Conservation (phyloP, 2,888 invertebrate genomes). For the Meiosimyza platycephala region DNA sequence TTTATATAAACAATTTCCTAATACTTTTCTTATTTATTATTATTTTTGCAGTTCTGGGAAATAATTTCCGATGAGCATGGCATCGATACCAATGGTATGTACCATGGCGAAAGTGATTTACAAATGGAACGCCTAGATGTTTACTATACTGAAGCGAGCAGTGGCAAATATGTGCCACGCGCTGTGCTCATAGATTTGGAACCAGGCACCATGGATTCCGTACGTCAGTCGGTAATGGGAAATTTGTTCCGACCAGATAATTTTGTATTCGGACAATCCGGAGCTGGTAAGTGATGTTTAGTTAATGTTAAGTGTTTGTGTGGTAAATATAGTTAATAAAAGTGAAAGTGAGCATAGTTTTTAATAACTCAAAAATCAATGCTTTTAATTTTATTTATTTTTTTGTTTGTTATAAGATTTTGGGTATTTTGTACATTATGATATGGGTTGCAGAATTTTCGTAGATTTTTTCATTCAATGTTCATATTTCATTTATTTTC, state of each 20-base stretch:
- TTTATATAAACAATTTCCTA: too few relatives aligned
- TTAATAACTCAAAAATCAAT: background rate
- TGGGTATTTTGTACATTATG: too few relatives aligned
- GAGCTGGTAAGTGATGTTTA: constrained; percentile 72
- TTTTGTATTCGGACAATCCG: constrained; percentile 85
- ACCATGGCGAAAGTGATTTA: constrained; percentile 78
- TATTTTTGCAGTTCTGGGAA: constrained; percentile 75
- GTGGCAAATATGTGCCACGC: constrained; percentile 83
- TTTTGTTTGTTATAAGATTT: too few relatives aligned
- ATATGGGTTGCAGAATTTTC: too few relatives aligned
- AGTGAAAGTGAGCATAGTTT: background rate
- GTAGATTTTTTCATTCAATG: background rate
- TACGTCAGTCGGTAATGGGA: constrained; percentile 82
- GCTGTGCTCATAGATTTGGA: constrained; percentile 89
- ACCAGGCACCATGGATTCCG: constrained; percentile 90
- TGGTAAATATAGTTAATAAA: too few relatives aligned
- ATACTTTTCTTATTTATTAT: background rate
- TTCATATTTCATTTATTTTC: background rate
- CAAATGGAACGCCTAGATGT: constrained; percentile 84
- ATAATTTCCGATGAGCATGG: constrained; percentile 87
- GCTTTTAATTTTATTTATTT: background rate
- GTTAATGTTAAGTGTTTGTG: too few relatives aligned
- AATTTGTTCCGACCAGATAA: constrained; percentile 88
- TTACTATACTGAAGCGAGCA: constrained; percentile 81
- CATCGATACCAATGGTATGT: constrained; percentile 78